Conservation (phyloP, 2,888 invertebrate species). For the Chrysotoxum bicinctum region DNA sequence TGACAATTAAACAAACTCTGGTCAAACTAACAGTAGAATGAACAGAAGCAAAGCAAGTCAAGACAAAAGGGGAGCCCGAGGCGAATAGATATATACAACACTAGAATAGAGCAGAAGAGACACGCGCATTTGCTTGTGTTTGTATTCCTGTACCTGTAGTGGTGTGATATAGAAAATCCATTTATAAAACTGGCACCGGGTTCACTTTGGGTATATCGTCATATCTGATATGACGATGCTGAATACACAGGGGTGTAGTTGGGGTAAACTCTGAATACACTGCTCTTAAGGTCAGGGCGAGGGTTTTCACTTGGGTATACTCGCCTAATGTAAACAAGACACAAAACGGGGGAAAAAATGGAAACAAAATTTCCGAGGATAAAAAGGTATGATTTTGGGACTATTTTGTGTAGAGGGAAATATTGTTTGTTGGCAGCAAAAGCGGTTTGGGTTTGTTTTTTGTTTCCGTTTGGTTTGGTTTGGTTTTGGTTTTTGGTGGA, state of each 20-base stretch:
- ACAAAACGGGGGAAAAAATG: neutral
- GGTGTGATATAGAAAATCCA: constrained; percentile 60
- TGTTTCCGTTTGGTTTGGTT: neutral
- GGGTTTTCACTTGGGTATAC: constrained; percentile 10
- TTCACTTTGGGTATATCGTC: neutral
- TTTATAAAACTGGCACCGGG: constrained; percentile 60
- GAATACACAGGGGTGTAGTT: constrained; percentile 58
- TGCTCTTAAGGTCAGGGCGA: constrained; percentile 39
- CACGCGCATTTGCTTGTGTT: constrained; percentile 17
- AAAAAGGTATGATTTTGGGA: constrained; percentile 28
- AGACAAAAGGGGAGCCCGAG: constrained; percentile 11
- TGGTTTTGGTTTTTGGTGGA: neutral
- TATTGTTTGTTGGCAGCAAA: constrained; percentile 4
- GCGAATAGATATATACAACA: neutral
- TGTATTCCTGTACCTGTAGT: neutral
- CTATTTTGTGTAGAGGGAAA: neutral
- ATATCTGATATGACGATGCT: constrained; percentile 18
- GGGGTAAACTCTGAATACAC: constrained; percentile 7
- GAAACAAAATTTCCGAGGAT: constrained; percentile 6
- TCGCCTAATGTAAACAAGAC: constrained; percentile 14
- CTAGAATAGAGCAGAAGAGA: neutral
- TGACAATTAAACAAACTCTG: neutral
- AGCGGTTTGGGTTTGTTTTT: constrained; percentile 1
- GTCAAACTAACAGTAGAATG: neutral
- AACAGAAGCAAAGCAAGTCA: neutral